phyloP scores from a whole-genome alignment of 2,113 vertebrate genomes.

The Regulus satrapa region DNA sequence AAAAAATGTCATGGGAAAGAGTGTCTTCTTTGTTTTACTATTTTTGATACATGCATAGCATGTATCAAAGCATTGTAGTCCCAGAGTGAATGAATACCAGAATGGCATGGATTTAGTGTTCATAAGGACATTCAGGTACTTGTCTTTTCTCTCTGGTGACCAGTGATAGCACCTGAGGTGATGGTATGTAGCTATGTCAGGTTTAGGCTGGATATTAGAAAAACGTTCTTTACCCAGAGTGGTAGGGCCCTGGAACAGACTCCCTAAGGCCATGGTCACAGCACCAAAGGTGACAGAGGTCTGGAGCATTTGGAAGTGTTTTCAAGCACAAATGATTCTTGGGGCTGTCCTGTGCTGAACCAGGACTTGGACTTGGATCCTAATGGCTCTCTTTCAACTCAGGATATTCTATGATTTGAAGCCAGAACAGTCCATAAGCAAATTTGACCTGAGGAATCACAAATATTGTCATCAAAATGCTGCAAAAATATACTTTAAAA shows the following conservation, averaged over 20 bases:
- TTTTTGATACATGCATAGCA: background rate
- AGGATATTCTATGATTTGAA: background rate
- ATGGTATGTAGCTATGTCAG: background rate
- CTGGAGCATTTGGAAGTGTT: background rate
- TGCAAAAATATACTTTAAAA: background rate
- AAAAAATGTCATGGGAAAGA: background rate
- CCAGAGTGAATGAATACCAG: background rate
- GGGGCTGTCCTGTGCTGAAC: background rate
- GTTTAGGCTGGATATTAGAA: background rate
- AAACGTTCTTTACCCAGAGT: background rate
- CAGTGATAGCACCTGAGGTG: background rate
- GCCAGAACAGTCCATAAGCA: background rate
- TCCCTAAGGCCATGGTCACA: background rate
- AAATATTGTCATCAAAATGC: slow-evolving; percentile 51
- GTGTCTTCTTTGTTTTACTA: background rate
- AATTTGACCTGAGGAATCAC: background rate
- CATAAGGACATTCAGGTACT: background rate
- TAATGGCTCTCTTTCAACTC: background rate
- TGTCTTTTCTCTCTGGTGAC: background rate
- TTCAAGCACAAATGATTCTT: background rate
- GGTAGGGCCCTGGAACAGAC: background rate
- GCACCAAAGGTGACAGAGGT: background rate
- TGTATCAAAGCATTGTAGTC: background rate
- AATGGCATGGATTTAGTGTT: background rate
- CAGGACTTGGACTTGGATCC: background rate